These are phyloP conservation scores for Ptyas mucosa DNA, from an alignment of 2,113 vertebrate genomes.

Conservation along the genomic window DNA sequence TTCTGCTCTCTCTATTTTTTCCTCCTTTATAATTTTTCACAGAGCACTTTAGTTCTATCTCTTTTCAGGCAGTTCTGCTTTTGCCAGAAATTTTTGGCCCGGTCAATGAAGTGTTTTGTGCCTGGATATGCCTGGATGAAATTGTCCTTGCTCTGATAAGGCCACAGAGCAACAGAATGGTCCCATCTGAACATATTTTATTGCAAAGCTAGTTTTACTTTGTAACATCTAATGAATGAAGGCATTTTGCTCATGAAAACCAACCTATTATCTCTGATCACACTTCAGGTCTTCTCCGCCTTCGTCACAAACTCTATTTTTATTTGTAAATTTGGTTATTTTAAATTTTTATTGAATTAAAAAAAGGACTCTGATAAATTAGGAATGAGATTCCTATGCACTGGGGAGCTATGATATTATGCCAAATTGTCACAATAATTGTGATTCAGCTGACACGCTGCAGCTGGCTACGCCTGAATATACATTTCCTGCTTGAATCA, in stretches of 20 bases:
- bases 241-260: neutral
- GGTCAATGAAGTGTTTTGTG: neutral
- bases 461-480: neutral
- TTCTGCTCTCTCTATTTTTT: neutral
- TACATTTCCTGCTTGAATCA: neutral
- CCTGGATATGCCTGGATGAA: neutral
- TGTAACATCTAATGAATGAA: neutral
- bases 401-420: neutral
- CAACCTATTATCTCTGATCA: neutral
- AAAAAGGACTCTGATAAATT: constrained; percentile 12
- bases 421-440: neutral
- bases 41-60: neutral
- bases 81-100: neutral
- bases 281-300: neutral
- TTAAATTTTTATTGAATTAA: constrained; percentile 13
- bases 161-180: neutral
- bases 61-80: neutral
- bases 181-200: neutral
- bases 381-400: neutral
- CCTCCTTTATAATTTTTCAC: neutral
- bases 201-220: neutral
- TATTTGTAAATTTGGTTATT: neutral
- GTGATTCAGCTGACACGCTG: neutral
- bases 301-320: neutral
- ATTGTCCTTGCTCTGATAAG: neutral